Evolutionary conservation across 1,140 invertebrate species (phyloP), one percentile per base, ranked within the genome.

Genomic region (Nomia melanderi): DNA sequence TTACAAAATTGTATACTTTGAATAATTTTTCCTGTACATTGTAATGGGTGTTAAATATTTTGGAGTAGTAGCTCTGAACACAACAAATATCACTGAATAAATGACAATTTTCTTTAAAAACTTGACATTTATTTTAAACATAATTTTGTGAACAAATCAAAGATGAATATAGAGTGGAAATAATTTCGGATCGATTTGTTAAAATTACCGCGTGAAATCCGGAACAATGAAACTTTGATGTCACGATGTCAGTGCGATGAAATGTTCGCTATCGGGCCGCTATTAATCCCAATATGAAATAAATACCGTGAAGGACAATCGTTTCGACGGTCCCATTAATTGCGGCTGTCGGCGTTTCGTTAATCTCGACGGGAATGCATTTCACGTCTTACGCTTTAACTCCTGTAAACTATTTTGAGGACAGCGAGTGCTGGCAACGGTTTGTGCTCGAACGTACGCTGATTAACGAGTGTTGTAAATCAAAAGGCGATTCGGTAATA

Each of bases 381-480:
- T 78, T 77, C 72, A 33, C 50, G 50, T 77, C 78, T 79, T 67
- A 81, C 47, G 56, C 74, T 83, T 78, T 47, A 53, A 79, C 70
- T 82, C 56, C 82, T 78, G 80, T 82, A 87, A 88, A 88, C 86
- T 89, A 88, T 89, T 89, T 89, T 79, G 76, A 87, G 82, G 79
- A 85, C 78, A 79, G 69, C 64, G 76, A 81, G 77, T 73, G 67
- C 81, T 83, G 87, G 78, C 84, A 81, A 85, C 84, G n/a, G 78
- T 88, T 88, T 88, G 78, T 72, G 78, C 77, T 78, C 64, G 82
- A 81, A 77, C 85, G 81, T 74, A 82, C 53, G 6, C 72, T 85
- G 86, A 86, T 90, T 89, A 88, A 88, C 87, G 81, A 62, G 44
- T 67, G 33, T 66, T 80, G 81, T 89, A 89, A 90, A 90, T 90